These are phyloP conservation scores for Pseudeuparius sepicola DNA, from an alignment of 2,888 invertebrate species.

Conservation along the genomic window DNA sequence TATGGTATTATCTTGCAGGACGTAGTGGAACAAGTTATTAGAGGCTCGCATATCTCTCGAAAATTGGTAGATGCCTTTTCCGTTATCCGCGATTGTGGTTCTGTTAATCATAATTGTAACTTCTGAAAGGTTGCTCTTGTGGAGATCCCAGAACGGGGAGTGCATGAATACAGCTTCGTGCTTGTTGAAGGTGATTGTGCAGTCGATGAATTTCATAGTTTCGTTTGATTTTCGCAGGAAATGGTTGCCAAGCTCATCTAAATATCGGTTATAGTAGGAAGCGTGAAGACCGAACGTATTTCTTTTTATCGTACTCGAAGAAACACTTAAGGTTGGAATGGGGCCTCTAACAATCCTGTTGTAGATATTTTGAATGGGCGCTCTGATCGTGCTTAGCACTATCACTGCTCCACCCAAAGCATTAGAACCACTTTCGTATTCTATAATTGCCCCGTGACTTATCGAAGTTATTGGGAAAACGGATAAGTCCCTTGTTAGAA, in stretches of 20 bases:
- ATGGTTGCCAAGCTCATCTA: slow-evolving; percentile 77
- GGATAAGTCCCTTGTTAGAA: slow-evolving; percentile 70
- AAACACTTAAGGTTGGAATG: slow-evolving; percentile 62
- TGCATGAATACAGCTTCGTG: slow-evolving; percentile 73
- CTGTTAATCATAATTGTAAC: slow-evolving; percentile 83
- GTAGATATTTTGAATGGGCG: slow-evolving; percentile 61
- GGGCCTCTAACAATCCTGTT: slow-evolving; percentile 70
- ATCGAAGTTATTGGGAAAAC: slow-evolving; percentile 85
- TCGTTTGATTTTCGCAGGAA: slow-evolving; percentile 83
- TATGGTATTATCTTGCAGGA: slow-evolving; percentile 75
- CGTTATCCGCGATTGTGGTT: slow-evolving; percentile 78
- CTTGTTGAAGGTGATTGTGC: slow-evolving; percentile 70
- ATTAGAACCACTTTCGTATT: slow-evolving; percentile 67
- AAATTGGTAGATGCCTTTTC: slow-evolving; percentile 77
- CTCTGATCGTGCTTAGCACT: slow-evolving; percentile 61
- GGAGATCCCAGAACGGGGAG: slow-evolving; percentile 79
- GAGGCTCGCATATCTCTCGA: slow-evolving; percentile 90
- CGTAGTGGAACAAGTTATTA: slow-evolving; percentile 95
- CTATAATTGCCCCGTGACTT: slow-evolving; percentile 68
- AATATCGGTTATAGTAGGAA: slow-evolving; percentile 78
- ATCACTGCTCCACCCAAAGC: slow-evolving; percentile 77
- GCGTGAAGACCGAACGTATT: slow-evolving; percentile 75
- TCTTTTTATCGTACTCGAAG: slow-evolving; percentile 64
- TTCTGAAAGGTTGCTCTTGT: slow-evolving; percentile 79
- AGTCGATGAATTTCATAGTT: slow-evolving; percentile 67